phyloP scores from a whole-genome alignment of 92 coral and sea anemone genomes.

The Phenganax stokvisi region DNA sequence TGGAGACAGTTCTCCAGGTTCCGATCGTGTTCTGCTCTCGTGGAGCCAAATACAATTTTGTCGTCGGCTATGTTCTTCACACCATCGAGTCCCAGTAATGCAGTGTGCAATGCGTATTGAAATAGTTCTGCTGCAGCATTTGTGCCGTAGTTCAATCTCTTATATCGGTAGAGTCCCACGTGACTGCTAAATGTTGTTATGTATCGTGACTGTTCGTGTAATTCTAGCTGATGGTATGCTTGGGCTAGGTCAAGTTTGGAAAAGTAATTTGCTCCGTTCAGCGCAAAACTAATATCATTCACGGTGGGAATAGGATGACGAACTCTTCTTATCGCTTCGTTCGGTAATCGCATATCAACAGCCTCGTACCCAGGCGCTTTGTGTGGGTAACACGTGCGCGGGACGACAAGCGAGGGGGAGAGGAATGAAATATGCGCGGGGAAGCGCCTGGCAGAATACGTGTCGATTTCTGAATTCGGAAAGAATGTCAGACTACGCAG shows the following conservation, averaged over 20 bases:
- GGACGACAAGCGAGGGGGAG: too few species aligned
- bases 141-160: slow-evolving; percentile 28
- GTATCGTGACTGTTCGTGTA: slow-evolving; percentile 11
- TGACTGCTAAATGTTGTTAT: slow-evolving; percentile 20
- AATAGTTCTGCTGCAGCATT: slow-evolving; percentile 31
- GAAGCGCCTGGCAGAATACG: too few species aligned
- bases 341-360: too few species aligned
- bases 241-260: background rate
- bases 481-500: too few species aligned
- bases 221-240: slow-evolving; percentile 42
- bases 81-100: slow-evolving; percentile 24
- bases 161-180: slow-evolving; percentile 22
- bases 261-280: too few species aligned
- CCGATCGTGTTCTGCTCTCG: slow-evolving; percentile 30
- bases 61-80: slow-evolving; percentile 21
- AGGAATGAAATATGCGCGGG: too few species aligned
- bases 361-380: too few species aligned
- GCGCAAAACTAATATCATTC: too few species aligned
- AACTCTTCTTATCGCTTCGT: too few species aligned
- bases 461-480: too few species aligned
- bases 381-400: too few species aligned
- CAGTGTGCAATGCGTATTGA: slow-evolving; percentile 14
- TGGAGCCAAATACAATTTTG: slow-evolving; percentile 18
- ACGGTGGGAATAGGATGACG: too few species aligned
- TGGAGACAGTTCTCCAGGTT: slow-evolving; percentile 10